Percentiles rank a stretch among this genome's conserved stretches.
These are phyloP conservation scores for Ctenopoma kingsleyae DNA, from an alignment of 2,797 vertebrate species.

Conservation along the genomic window DNA sequence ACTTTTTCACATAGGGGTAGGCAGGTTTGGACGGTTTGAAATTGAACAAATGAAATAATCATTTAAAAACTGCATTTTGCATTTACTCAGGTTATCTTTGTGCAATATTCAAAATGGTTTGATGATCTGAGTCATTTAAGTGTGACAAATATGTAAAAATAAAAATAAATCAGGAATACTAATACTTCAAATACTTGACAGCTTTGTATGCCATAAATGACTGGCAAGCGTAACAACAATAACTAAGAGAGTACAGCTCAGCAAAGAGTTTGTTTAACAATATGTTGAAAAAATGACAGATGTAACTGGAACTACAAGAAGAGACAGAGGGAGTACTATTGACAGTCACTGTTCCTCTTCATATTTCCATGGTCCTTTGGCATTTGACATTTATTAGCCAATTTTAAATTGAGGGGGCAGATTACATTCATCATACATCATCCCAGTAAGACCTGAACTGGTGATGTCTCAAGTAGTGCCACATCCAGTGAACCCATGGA, in stretches of 20 bases:
- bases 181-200: too few relatives aligned
- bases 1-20: too few relatives aligned
- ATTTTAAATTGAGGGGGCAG: slow-evolving; percentile 36
- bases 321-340: not conserved
- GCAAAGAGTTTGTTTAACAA: not conserved
- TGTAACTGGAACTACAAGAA: not conserved
- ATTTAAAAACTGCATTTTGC: too few relatives aligned
- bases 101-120: too few relatives aligned
- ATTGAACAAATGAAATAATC: too few relatives aligned
- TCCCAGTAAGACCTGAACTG: not conserved
- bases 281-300: not conserved
- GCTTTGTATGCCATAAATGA: not conserved
- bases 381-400: slow-evolving; percentile 17
- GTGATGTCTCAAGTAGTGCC: slow-evolving; percentile 32
- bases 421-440: slow-evolving; percentile 27
- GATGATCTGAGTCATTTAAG: too few relatives aligned
- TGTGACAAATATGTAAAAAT: too few relatives aligned
- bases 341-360: slow-evolving; percentile 35
- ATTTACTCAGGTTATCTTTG: too few relatives aligned
- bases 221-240: not conserved
- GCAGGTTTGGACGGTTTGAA: too few relatives aligned
- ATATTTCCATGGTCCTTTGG: slow-evolving; percentile 9
- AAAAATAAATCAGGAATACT: too few relatives aligned
- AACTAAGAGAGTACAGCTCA: not conserved
- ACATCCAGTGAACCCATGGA: slow-evolving; percentile 21